Evolutionary conservation across 2,113 vertebrate genomes (phyloP).

Genomic region (Etia nguti): DNA sequence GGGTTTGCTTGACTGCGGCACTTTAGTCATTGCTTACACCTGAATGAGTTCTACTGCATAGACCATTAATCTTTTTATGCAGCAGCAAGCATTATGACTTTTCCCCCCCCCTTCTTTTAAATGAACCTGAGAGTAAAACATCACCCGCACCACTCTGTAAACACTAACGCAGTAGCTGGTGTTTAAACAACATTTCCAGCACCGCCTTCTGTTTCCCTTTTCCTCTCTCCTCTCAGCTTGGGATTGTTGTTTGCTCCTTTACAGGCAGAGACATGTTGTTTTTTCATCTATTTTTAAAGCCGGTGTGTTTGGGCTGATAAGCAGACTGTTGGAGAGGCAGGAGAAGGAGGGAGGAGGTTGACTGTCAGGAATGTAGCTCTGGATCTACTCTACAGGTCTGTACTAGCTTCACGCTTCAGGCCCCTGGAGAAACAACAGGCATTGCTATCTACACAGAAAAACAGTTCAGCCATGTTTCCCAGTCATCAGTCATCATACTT

Average conservation of each 20-base stretch:
- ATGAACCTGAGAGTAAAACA: neutral
- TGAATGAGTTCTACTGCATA: slow-evolving; percentile 27
- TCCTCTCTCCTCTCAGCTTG: neutral
- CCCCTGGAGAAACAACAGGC: neutral
- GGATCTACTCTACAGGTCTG: slow-evolving; percentile 61
- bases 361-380: slow-evolving; percentile 67
- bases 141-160: neutral
- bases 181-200: slow-evolving; percentile 5
- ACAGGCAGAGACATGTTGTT: slow-evolving; percentile 65
- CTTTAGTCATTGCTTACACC: slow-evolving; percentile 9
- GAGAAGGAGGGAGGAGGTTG: slow-evolving; percentile 33
- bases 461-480: neutral
- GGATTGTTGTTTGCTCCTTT: slow-evolving; percentile 38
- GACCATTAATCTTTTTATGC: slow-evolving; percentile 16
- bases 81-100: neutral
- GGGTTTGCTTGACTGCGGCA: neutral
- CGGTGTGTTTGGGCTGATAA: slow-evolving; percentile 62
- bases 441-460: neutral
- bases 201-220: slow-evolving; percentile 23
- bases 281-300: slow-evolving; percentile 71
- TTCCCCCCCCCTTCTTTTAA: neutral
- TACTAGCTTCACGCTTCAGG: slow-evolving; percentile 31
- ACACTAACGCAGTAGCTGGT: neutral
- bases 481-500: neutral
- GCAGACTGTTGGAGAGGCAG: slow-evolving; percentile 42